Conservation (phyloP, 2,888 invertebrate species). For the Pseudococcus longispinus region DNA sequence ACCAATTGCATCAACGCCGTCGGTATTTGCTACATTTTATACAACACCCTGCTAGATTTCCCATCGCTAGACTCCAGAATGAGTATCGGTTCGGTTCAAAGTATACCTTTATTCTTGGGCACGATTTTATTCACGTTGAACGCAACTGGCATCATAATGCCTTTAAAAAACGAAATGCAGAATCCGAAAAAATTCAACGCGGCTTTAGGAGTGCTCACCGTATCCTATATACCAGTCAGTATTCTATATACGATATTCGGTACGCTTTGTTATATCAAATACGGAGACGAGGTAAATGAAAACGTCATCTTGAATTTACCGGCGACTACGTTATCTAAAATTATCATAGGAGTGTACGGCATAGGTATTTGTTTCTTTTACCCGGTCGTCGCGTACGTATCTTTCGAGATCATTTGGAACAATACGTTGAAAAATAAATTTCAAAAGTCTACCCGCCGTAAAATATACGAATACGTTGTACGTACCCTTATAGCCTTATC, state of each 20-base stretch:
- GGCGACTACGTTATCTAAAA: slow-evolving; percentile 54
- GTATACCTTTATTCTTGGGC: slow-evolving; percentile 92
- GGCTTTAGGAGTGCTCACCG: slow-evolving; percentile 81
- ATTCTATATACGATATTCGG: slow-evolving; percentile 87
- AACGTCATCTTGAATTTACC: slow-evolving; percentile 89
- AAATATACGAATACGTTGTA: slow-evolving; percentile 75
- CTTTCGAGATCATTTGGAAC: slow-evolving; percentile 91
- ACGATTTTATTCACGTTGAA: slow-evolving; percentile 95
- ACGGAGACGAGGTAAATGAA: slow-evolving; percentile 74
- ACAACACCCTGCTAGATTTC: slow-evolving; percentile 79
- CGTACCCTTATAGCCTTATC: slow-evolving; percentile 78
- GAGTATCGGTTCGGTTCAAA: slow-evolving; percentile 70
- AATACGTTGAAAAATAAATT: slow-evolving; percentile 71
- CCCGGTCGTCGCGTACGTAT: slow-evolving; percentile 93
- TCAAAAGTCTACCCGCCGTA: slow-evolving; percentile 70
- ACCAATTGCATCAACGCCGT: slow-evolving; percentile 84
- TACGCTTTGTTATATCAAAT: slow-evolving; percentile 88
- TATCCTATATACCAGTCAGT: slow-evolving; percentile 81
- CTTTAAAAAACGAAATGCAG: slow-evolving; percentile 94
- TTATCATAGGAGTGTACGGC: slow-evolving; percentile 61
- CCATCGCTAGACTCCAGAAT: slow-evolving; percentile 71
- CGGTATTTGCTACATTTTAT: slow-evolving; percentile 84
- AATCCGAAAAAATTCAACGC: slow-evolving; percentile 81
- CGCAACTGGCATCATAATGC: slow-evolving; percentile 89
- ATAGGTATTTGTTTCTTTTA: slow-evolving; percentile 89